Evolutionary conservation across 2,797 vertebrate species (phyloP).

Genomic region (Myotis myotis): DNA sequence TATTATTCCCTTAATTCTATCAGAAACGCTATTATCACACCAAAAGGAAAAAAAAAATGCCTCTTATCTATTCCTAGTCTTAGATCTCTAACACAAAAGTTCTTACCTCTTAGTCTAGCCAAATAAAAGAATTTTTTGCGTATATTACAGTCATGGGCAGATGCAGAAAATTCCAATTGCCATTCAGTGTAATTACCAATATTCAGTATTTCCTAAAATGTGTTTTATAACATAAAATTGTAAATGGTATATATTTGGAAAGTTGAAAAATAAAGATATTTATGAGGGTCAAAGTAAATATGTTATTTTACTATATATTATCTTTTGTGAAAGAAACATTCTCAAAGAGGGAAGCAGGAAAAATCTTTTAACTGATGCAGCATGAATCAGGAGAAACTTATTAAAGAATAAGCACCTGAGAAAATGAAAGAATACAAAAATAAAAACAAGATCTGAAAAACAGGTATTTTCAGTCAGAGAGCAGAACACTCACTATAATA

Average conservation of each 20-base stretch:
- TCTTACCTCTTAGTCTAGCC: background rate
- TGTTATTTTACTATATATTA: background rate
- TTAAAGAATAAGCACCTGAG: conserved; percentile 50
- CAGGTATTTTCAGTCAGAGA: conserved; percentile 61
- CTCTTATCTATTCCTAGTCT: background rate
- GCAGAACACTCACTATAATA: conserved; percentile 65
- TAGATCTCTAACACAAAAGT: background rate
- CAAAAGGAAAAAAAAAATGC: background rate
- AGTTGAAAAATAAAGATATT: conserved; percentile 31
- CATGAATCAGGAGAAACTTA: background rate
- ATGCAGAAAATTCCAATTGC: background rate
- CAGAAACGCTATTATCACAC: background rate
- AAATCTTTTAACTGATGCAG: conserved; percentile 59
- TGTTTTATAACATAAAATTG: conserved; percentile 26
- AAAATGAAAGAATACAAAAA: conserved; percentile 71
- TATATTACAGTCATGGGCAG: background rate
- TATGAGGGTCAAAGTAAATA: background rate
- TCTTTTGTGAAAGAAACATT: conserved; percentile 26
- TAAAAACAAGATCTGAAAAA: conserved; percentile 64
- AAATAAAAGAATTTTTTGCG: background rate
- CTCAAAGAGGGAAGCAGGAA: background rate
- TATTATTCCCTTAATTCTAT: background rate
- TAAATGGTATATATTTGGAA: conserved; percentile 10
- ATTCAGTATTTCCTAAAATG: conserved; percentile 1
- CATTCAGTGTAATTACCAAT: background rate